Conservation (phyloP, 1,140 invertebrate species). For the Colletes gigas region DNA sequence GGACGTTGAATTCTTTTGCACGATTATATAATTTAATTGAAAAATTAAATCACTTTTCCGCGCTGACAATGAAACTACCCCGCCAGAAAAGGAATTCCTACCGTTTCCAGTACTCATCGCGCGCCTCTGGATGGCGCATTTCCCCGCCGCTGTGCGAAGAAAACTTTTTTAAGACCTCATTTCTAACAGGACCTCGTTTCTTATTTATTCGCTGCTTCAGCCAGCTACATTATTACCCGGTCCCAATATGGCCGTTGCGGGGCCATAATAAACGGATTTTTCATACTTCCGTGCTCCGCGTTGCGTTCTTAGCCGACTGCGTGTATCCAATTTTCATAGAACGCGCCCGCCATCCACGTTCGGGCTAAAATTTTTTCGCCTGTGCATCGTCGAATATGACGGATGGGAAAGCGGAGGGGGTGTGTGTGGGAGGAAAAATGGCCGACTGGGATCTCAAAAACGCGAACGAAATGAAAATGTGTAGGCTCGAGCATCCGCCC, state of each 20-base stretch:
- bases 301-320: constrained; percentile 3
- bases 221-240: constrained; percentile 28
- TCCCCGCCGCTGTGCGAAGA: not conserved
- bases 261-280: constrained; percentile 40
- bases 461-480: constrained; percentile 28
- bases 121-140: not conserved
- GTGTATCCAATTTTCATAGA: constrained; percentile 23
- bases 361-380: constrained; percentile 11
- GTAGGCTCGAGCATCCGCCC: not conserved
- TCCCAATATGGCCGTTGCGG: constrained; percentile 29
- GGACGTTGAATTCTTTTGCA: not conserved
- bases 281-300: constrained; percentile 9
- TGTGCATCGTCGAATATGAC: constrained; percentile 35
- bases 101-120: not conserved
- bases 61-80: too few species aligned
- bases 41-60: not conserved
- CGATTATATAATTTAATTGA: not conserved
- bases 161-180: constrained; percentile 34
- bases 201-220: constrained; percentile 36
- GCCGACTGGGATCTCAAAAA: not conserved
- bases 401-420: too few species aligned
- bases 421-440: not conserved
- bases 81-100: not conserved
- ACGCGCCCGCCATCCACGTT: constrained; percentile 4
- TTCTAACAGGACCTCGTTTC: constrained; percentile 22